Conservation (phyloP, 2,888 invertebrate genomes). For the Linnaemya tessellans region DNA sequence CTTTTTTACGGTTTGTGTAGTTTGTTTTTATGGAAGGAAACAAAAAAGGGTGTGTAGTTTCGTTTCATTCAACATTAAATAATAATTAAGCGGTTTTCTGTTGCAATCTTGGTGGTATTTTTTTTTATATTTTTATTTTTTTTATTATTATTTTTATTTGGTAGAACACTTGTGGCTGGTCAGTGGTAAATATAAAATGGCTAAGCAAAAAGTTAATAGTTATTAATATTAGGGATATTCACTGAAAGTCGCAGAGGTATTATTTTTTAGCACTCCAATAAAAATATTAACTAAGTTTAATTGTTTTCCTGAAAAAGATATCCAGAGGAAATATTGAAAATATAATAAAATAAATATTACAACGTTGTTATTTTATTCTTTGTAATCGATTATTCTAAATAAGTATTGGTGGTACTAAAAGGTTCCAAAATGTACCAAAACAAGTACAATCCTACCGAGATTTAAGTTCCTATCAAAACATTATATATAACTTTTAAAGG, state of each 20-base stretch:
- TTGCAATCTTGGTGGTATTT: slow-evolving; percentile 21
- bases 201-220: slow-evolving; percentile 1
- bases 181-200: slow-evolving; percentile 13
- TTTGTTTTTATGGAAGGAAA: not conserved
- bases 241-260: not conserved
- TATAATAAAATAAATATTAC: no score
- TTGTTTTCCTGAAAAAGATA: no score
- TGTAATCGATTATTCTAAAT: no score
- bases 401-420: no score
- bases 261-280: no score
- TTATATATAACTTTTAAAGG: no score
- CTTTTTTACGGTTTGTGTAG: not conserved
- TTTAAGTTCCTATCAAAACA: no score
- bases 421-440: no score
- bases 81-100: slow-evolving; percentile 36
- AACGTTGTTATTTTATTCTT: no score
- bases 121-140: not conserved
- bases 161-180: slow-evolving; percentile 3
- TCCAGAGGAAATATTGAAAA: no score
- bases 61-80: slow-evolving; percentile 29
- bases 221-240: slow-evolving; percentile 1
- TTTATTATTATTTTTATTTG: not conserved
- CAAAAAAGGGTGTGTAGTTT: slow-evolving; percentile 22
- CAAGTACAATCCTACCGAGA: no score
- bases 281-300: no score